phyloP scores from a whole-genome alignment of 2,113 vertebrate species.

The Antennarius striatus region DNA sequence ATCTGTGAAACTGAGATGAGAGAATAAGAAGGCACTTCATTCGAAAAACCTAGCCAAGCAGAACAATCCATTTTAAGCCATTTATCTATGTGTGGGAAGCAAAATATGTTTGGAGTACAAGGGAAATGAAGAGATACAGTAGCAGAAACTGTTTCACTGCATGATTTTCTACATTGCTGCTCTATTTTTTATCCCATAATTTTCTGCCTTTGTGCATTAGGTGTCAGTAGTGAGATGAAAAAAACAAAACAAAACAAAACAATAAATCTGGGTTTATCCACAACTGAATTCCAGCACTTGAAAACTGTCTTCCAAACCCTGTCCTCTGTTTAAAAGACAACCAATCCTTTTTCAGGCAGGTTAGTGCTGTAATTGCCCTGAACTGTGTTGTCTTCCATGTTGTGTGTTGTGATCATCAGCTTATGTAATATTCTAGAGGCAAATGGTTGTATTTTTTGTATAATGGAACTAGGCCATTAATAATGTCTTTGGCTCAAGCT shows the following conservation, averaged over 20 bases:
- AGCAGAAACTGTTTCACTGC: constrained; percentile 23
- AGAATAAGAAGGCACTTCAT: constrained; percentile 35
- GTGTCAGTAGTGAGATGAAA: constrained; percentile 69
- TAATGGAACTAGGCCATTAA: constrained; percentile 43
- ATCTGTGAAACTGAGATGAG: constrained; percentile 10
- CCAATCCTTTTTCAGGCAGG: constrained; percentile 1
- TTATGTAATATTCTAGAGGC: constrained; percentile 19
- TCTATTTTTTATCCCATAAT: constrained; percentile 10
- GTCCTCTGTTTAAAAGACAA: background rate
- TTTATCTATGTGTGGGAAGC: constrained; percentile 18
- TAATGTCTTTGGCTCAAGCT: constrained; percentile 41
- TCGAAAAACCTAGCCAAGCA: constrained; percentile 18
- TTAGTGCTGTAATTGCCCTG: constrained; percentile 45
- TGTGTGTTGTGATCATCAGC: constrained; percentile 53
- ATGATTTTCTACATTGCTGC: constrained; percentile 12
- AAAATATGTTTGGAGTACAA: constrained; percentile 33
- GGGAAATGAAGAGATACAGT: constrained; percentile 23
- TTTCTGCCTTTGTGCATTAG: constrained; percentile 61
- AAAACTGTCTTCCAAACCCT: constrained; percentile 15
- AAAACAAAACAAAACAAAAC: constrained; percentile 9
- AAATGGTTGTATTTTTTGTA: constrained; percentile 50
- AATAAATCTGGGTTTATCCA: background rate
- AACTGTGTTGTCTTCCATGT: constrained; percentile 45
- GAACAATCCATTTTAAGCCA: constrained; percentile 52
- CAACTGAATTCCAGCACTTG: constrained; percentile 13